These are phyloP conservation scores for Phthorimaea operculella DNA, from an alignment of 1,140 invertebrate genomes.

Conservation along the genomic window DNA sequence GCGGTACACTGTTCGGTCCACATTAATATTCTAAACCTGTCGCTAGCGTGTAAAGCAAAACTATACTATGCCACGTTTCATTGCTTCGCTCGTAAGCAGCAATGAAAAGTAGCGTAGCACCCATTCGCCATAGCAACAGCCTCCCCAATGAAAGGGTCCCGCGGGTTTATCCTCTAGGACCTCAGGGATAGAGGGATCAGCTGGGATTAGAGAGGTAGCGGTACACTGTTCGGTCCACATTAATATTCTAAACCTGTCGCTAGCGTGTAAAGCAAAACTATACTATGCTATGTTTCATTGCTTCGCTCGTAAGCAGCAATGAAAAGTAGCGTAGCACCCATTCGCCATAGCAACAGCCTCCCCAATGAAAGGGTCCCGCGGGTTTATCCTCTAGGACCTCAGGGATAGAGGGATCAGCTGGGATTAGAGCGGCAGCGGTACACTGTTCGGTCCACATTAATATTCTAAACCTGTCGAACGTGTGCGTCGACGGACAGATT, in stretches of 20 bases:
- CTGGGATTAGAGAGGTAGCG: constrained; percentile 26
- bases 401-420: constrained; percentile 29
- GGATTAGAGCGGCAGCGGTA: constrained; percentile 26
- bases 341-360: no score
- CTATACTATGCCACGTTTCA: no score
- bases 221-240: constrained; percentile 12
- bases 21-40: constrained; percentile 51
- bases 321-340: no score
- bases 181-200: constrained; percentile 29
- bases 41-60: no score
- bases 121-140: no score
- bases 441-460: constrained; percentile 23
- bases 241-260: constrained; percentile 51
- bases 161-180: constrained; percentile 28
- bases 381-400: constrained; percentile 26
- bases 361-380: constrained; percentile 7
- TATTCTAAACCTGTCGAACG: constrained; percentile 48
- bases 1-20: not conserved
- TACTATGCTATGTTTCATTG: no score
- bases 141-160: not conserved
- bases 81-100: no score
- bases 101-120: not conserved
- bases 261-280: no score
- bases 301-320: no score
- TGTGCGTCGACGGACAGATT: constrained; percentile 30